Percentiles rank a stretch among this genome's conserved stretches.
These are phyloP conservation scores for Antheraea yamamai DNA, from an alignment of 2,888 invertebrate species.

Conservation along the genomic window DNA sequence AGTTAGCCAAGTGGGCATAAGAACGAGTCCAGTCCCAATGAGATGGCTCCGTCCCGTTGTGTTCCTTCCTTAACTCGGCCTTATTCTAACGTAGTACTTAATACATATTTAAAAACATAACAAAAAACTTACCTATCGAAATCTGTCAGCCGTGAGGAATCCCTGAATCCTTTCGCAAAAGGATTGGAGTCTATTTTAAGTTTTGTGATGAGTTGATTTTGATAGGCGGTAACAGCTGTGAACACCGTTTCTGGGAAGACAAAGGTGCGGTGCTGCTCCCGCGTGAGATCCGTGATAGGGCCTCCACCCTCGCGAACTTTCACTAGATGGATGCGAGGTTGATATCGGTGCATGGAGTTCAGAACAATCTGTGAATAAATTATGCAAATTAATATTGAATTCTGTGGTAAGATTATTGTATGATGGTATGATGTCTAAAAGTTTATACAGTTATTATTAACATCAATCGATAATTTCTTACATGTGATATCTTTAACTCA, in stretches of 20 bases:
- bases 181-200: slow-evolving; percentile 99
- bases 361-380: slow-evolving; percentile 92
- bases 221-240: slow-evolving; percentile 99
- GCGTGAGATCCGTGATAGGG: slow-evolving; percentile 92
- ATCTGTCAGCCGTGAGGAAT: slow-evolving; percentile 96
- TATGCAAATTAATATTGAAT: background rate
- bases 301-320: slow-evolving; percentile 84
- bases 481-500: too few relatives aligned
- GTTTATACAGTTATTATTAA: too few relatives aligned
- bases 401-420: too few relatives aligned
- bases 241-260: slow-evolving; percentile 99
- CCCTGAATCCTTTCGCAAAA: slow-evolving; percentile 98
- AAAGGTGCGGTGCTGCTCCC: slow-evolving; percentile 96
- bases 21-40: too few relatives aligned
- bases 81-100: background rate
- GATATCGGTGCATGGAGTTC: slow-evolving; percentile 99
- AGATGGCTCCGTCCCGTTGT: background rate
- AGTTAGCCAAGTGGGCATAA: too few relatives aligned
- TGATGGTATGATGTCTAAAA: too few relatives aligned
- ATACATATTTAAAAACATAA: background rate
- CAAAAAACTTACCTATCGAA: slow-evolving; percentile 87
- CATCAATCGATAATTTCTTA: too few relatives aligned
- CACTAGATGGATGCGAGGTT: slow-evolving; percentile 98
- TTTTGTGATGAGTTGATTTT: slow-evolving; percentile 99
- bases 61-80: background rate